Percentiles rank a stretch among this genome's conserved stretches.
phyloP scores from a whole-genome alignment of 1,140 invertebrate genomes.

The Rhizoglyphus robini region DNA sequence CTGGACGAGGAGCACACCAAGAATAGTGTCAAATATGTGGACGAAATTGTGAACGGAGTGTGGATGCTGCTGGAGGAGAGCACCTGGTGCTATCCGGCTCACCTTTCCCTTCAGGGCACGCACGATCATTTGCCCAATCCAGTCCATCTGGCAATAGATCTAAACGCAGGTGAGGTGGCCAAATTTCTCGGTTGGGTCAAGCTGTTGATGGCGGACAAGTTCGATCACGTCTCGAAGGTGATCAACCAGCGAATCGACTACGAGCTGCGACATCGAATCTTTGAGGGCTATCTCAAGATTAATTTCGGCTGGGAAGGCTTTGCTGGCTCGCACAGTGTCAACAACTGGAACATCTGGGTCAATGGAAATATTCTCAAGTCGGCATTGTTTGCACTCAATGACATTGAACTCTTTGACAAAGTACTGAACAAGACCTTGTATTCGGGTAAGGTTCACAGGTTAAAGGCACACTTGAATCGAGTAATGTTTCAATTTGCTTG shows the following conservation, averaged over 20 bases:
- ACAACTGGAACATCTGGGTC: slow-evolving; percentile 13
- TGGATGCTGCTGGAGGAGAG: slow-evolving; percentile 18
- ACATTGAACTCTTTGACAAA: not conserved
- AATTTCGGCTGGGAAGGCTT: not conserved
- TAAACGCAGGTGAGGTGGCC: too few relatives aligned
- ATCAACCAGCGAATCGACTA: slow-evolving; percentile 12
- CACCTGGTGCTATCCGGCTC: not conserved
- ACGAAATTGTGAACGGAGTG: slow-evolving; percentile 17
- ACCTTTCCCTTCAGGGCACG: not conserved
- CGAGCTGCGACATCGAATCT: slow-evolving; percentile 3
- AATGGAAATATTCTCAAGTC: too few relatives aligned
- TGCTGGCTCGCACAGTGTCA: not conserved
- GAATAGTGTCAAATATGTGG: not conserved
- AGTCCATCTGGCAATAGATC: not conserved
- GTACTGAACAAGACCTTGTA: slow-evolving; percentile 6
- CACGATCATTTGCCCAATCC: not conserved
- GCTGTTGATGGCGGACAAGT: not conserved
- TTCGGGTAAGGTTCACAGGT: too few relatives aligned
- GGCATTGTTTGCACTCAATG: not conserved
- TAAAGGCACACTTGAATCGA: too few relatives aligned
- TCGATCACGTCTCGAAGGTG: not conserved
- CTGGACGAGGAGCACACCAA: not conserved
- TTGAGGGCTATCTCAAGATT: slow-evolving; percentile 19
- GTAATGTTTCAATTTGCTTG: too few relatives aligned
- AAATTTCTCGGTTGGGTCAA: not conserved